These are phyloP conservation scores for Chrysolina americana DNA, from an alignment of 2,888 invertebrate genomes.

Conservation along the genomic window DNA sequence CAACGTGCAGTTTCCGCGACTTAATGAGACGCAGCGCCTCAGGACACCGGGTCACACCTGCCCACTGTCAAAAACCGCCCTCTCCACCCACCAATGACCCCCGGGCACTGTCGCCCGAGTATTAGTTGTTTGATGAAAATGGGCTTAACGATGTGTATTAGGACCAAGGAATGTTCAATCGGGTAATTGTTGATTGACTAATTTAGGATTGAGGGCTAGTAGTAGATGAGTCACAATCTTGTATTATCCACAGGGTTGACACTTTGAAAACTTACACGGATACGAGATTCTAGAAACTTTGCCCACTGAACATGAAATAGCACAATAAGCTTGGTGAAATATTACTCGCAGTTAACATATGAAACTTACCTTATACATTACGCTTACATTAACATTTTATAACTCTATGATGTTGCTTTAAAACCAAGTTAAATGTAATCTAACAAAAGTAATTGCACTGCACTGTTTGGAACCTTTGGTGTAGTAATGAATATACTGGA, in stretches of 20 bases:
- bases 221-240: background rate
- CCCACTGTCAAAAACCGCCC: constrained; percentile 35
- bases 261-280: too few species aligned
- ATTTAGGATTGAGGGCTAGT: background rate
- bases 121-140: constrained; percentile 15
- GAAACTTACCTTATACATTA: too few species aligned
- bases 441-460: too few species aligned
- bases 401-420: too few species aligned
- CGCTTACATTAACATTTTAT: too few species aligned
- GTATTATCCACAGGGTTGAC: background rate
- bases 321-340: too few species aligned
- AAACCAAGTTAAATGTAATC: too few species aligned
- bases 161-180: constrained; percentile 15
- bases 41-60: constrained; percentile 57
- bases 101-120: constrained; percentile 7
- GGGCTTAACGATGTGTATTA: constrained; percentile 10
- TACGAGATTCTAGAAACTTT: too few species aligned
- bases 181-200: constrained; percentile 20
- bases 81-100: constrained; percentile 23
- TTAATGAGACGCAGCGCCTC: constrained; percentile 68
- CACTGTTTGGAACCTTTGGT: too few species aligned
- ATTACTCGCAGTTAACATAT: too few species aligned
- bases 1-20: constrained; percentile 70
- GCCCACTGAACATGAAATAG: too few species aligned
- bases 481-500: too few species aligned